phyloP scores from a whole-genome alignment of 2,888 invertebrate genomes.

The Lasioglossum calceatum region DNA sequence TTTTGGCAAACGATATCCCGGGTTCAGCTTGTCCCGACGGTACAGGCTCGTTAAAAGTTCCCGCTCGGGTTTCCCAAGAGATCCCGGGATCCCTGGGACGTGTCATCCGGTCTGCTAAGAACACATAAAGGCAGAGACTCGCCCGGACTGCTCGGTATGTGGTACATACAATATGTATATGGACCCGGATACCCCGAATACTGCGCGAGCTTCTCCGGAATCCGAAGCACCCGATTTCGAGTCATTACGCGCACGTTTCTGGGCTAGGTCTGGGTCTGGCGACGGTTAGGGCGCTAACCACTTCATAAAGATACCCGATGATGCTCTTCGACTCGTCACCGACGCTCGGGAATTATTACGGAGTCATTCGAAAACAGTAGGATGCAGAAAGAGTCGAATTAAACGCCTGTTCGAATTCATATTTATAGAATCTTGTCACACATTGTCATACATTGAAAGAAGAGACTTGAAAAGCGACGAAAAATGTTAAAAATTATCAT shows the following conservation, averaged over 20 bases:
- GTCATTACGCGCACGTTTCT: slow-evolving; percentile 47
- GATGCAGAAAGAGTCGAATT: too few species aligned
- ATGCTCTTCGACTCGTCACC: neutral
- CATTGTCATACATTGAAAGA: too few species aligned
- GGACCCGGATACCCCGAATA: slow-evolving; percentile 11
- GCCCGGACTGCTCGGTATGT: slow-evolving; percentile 17
- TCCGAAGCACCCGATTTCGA: slow-evolving; percentile 48
- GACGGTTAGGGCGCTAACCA: slow-evolving; percentile 25
- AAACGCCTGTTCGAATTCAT: too few species aligned
- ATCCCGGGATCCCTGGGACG: neutral
- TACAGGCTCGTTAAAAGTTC: slow-evolving; percentile 9
- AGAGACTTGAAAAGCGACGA: too few species aligned
- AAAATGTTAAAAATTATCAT: too few species aligned
- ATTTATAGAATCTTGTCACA: too few species aligned
- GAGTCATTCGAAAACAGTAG: neutral
- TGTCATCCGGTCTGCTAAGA: neutral
- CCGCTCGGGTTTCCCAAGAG: neutral
- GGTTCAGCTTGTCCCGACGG: neutral
- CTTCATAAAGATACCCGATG: slow-evolving; percentile 31
- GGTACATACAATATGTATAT: slow-evolving; percentile 19
- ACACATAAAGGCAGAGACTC: slow-evolving; percentile 20
- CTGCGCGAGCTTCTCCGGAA: slow-evolving; percentile 33
- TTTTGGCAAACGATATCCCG: neutral
- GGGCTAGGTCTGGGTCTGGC: neutral
- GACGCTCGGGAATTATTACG: neutral